Percentiles rank a stretch among this genome's conserved stretches.
Conservation (phyloP, 2,888 invertebrate species). For the Leucophenga montana region DNA sequence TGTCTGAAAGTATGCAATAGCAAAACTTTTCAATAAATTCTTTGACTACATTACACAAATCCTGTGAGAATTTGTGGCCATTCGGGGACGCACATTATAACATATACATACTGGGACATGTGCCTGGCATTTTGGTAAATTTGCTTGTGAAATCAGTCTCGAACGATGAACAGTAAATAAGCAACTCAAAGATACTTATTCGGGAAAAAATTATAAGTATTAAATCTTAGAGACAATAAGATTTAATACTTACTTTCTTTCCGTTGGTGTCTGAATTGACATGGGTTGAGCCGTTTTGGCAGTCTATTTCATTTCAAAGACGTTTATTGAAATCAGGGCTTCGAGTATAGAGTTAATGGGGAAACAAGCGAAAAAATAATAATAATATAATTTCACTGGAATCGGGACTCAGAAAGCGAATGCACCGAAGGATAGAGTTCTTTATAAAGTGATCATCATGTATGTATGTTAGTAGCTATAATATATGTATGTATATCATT, state of each 20-base stretch:
- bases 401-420: too few relatives aligned
- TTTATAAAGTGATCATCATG: too few relatives aligned
- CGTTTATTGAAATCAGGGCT: too few relatives aligned
- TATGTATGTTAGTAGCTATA: too few relatives aligned
- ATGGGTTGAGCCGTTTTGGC: too few relatives aligned
- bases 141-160: conserved; percentile 10
- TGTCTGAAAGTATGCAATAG: not conserved
- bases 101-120: not conserved
- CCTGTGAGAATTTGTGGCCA: conserved; percentile 17
- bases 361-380: too few relatives aligned
- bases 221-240: not conserved
- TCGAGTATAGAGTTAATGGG: too few relatives aligned
- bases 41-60: conserved; percentile 16
- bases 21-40: conserved; percentile 24
- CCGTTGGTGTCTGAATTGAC: too few relatives aligned
- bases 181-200: not conserved
- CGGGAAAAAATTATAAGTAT: not conserved
- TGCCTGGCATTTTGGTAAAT: not conserved
- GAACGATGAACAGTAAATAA: conserved; percentile 12
- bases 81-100: not conserved
- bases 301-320: too few relatives aligned
- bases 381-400: too few relatives aligned
- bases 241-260: not conserved
- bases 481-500: too few relatives aligned
- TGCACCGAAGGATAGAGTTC: too few relatives aligned